Percentiles rank a stretch among this genome's conserved stretches.
These are phyloP conservation scores for Hyposoter didymator DNA, from an alignment of 2,888 invertebrate genomes.

Conservation along the genomic window DNA sequence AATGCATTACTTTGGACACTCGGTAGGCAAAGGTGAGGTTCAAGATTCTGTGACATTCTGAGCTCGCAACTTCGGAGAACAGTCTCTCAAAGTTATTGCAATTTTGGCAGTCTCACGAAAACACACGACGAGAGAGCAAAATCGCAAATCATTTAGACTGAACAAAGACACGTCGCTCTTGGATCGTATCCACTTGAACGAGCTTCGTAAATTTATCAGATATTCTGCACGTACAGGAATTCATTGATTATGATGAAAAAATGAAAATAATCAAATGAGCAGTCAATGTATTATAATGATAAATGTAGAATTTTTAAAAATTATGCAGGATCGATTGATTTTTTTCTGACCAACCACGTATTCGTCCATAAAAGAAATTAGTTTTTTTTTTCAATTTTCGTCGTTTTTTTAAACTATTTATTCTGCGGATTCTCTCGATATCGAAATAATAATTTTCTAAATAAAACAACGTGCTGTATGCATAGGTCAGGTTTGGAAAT, in stretches of 20 bases:
- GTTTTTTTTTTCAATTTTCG: no score
- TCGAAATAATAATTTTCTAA: not conserved
- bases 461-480: not conserved
- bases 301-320: no score
- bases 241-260: not conserved
- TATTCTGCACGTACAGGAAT: conserved; percentile 12
- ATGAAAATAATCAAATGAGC: not conserved
- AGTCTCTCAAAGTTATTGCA: conserved; percentile 48
- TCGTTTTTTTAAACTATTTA: not conserved
- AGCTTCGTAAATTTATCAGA: conserved; percentile 30
- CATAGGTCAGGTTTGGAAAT: conserved; percentile 19
- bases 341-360: no score
- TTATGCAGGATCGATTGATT: no score
- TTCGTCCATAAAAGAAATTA: no score
- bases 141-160: conserved; percentile 67
- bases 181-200: conserved; percentile 52
- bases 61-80: conserved; percentile 32
- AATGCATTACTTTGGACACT: conserved; percentile 48
- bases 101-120: conserved; percentile 67
- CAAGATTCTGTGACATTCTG: conserved; percentile 65
- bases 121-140: conserved; percentile 28
- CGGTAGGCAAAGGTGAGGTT: conserved; percentile 74
- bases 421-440: not conserved
- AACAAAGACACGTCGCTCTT: conserved; percentile 54
- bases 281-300: not conserved